Conservation (phyloP, 2,113 vertebrate species). For the Callipepla californica region DNA sequence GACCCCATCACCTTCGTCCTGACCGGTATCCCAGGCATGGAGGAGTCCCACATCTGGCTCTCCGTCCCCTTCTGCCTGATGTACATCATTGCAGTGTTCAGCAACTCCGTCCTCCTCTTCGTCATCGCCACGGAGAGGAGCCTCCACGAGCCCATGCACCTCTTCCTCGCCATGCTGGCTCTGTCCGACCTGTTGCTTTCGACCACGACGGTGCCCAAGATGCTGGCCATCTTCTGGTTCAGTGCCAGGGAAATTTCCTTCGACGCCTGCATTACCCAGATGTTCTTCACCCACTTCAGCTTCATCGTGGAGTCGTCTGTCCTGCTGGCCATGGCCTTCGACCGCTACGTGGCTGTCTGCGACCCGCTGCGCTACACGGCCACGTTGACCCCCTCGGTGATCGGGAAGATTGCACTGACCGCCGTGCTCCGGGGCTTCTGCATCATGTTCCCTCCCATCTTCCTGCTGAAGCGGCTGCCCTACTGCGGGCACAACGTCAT, state of each 20-base stretch:
- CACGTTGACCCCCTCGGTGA: constrained; percentile 33
- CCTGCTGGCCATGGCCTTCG: constrained; percentile 73
- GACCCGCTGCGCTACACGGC: constrained; percentile 60
- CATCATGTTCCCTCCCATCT: constrained; percentile 69
- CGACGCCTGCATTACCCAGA: constrained; percentile 71
- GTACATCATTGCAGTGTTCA: constrained; percentile 26
- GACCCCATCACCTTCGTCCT: constrained; percentile 71
- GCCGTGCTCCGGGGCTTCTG: constrained; percentile 21
- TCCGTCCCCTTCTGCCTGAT: constrained; percentile 73
- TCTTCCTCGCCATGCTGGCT: constrained; percentile 70
- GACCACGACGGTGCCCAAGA: constrained; percentile 71
- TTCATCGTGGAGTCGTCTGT: constrained; percentile 70
- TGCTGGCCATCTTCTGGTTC: constrained; percentile 76
- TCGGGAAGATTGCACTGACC: background rate
- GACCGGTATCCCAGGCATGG: constrained; percentile 71
- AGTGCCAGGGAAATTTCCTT: constrained; percentile 63
- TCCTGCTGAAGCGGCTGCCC: constrained; percentile 65
- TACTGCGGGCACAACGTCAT: constrained; percentile 68
- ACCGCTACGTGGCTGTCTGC: constrained; percentile 70
- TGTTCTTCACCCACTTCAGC: constrained; percentile 78
- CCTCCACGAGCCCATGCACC: constrained; percentile 74
- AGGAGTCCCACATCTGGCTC: constrained; percentile 72
- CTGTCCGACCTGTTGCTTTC: constrained; percentile 67
- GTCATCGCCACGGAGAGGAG: constrained; percentile 39
- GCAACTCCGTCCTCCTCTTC: constrained; percentile 30